Evolutionary conservation across 2,888 invertebrate species (phyloP), one percentile per base, ranked within the genome.

Genomic region (Drosophila yooni): DNA sequence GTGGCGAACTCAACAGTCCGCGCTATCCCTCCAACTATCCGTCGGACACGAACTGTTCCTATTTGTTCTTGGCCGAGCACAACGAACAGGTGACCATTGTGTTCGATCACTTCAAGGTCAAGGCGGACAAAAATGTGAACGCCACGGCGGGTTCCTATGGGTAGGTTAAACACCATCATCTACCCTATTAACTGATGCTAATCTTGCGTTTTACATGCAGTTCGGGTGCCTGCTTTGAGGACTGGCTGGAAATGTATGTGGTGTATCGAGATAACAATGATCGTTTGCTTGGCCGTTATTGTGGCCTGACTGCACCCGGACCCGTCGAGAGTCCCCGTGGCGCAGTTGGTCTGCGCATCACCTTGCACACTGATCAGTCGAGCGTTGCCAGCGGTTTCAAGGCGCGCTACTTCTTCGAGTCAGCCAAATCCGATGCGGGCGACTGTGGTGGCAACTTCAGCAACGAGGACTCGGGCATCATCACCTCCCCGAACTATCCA

Each of bases 11-110:
- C 93, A 99, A 99, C 94, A 98, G 98, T 62, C 99, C 99, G 29
- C 96, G 98, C 74, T 98, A 98, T 95, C 99, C 99, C 91, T 97
- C 98, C 92, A 97, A 98, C 94, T 99, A 99, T 94, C 99, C 99
- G 79, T 97, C 98, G 91, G 96, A 96, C 93, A 98, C 97, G 81
- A 97, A 97, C 94, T 99, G 99, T 94, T 97, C 98, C 74, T 99
- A 97, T 94, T 95, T 96, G 91, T 98, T 99, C 94, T 94, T 96
- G 89, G 97, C 97, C 63, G 96, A 96, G 81, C 96, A 96, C 77
- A 97, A 97, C 92, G 98, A 98, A 92, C 98, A 98, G 94, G 98
- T 98, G 90, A 96, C 97, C 71, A 95, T 98, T 80, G 96, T 98
- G 73, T 98, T 98, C 91, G 98, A 98, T 94, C 97, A 97, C 93